Evolutionary conservation across 2,797 vertebrate genomes (phyloP), one percentile per base, ranked within the genome.

Genomic region (Chiroxiphia lanceolata): DNA sequence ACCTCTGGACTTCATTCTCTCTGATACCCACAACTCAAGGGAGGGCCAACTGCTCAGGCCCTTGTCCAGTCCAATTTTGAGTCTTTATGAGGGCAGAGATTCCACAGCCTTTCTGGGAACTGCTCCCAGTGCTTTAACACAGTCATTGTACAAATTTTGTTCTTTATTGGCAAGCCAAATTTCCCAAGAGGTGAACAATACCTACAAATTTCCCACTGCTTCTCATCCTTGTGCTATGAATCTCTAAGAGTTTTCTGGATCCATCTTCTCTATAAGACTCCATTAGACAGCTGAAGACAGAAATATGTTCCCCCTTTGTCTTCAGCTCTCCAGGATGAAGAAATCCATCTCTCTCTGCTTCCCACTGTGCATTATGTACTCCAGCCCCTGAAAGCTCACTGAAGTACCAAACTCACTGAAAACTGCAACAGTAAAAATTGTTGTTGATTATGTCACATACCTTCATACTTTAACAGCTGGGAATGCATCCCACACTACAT

Each of bases 211-310:
- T 61, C 72, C 48, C 29, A 8, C 74, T 68, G 51, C 31, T 90
- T 80, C 54, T 91, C 50, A 59, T 60, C 48, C 21, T 80, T 89
- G 85, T 82, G 44, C 50, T 88, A 40, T 29, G 29, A 50, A 47
- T 71, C 44, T 83, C 69, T 53, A 50, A 54, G 60, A 34, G 15
- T 85, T 94, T 89, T 88, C 72, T 90, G 83, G 87, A 57, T 91
- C 31, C 13, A 33, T 65, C 54, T 89, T 83, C 50, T 75, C 72
- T 63, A 19, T 83, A 65, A 88, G 44, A 65, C 33, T 74, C 71
- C 17, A 48, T 81, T 81, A 93, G 65, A 61, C 40, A 83, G 47
- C 61, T 76, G 85, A 90, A 93, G 80, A 91, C 72, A 95, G 93
- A 95, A 91, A 76, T 91, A 71, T 36, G 22, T 78, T 75, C 38